Base-by-base conservation (phyloP, 2,113 vertebrate species). In the Pelvicachromis taeniatus region DNA sequence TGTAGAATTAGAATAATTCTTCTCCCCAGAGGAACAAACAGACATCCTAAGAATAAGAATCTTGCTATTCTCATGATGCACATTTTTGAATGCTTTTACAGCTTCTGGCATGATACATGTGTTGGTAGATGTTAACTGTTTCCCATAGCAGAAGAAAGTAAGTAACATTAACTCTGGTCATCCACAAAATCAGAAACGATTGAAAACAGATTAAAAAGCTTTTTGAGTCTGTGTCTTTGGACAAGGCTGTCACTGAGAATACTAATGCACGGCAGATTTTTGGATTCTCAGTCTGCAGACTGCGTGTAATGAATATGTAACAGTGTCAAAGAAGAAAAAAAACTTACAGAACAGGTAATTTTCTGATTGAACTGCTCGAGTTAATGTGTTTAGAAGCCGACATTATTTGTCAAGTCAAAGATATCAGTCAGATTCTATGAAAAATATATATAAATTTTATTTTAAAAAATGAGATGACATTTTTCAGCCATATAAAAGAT, bases 271-370 rank as follows among this genome's bases (percentile, higher is more conserved):
- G 73, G 12, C 33, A 77, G 55, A 70, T 21, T 26, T 31, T 52
- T 35, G 23, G 12, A 81, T 81, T 79, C 88, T 87, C 53, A 21
- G 31, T 78, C 48, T 48, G 19, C 35, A 40, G 81, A 26, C 58
- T 63, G n/a, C 17, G 11, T 73, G 50, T 82, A 77, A 87, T 88
- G 75, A 81, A 86, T 29, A 80, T 21, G 54, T 73, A 75, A 77
- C 7, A 83, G 45, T 50, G 84, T 84, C 35, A 40, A 16, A 77
- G 23, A 58, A 5, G 10, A 52, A 54, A 35, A 42, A 53, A 83
- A 80, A 21, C 55, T 63, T 53, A 56, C 52, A 56, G 38, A 48
- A 52, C 38, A 9, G 17, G 56, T 77, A 53, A 84, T 53, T 82
- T 53, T 70, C 9, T 55, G 63, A 82, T 61, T 85, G 56, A 63